phyloP scores from a whole-genome alignment of 2,113 vertebrate genomes.

The Cololabis saira region DNA sequence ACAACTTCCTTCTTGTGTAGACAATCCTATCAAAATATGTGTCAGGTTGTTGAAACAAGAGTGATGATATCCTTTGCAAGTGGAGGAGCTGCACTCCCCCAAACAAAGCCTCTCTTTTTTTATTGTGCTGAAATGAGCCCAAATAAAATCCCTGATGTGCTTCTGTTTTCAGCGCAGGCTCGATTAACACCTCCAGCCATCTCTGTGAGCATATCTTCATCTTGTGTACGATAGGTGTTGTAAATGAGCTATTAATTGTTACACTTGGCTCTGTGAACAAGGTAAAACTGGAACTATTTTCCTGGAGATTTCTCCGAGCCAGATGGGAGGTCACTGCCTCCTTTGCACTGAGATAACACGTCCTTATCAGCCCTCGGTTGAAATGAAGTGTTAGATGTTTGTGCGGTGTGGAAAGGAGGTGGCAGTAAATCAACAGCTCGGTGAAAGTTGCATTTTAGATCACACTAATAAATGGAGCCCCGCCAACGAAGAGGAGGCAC shows the following conservation, averaged over 20 bases:
- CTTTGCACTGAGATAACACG: conserved; percentile 65
- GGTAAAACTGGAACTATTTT: conserved; percentile 42
- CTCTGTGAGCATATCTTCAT: conserved; percentile 8
- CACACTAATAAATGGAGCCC: neutral
- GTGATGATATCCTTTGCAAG: conserved; percentile 71
- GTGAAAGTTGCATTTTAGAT: conserved; percentile 52
- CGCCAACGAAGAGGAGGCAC: conserved; percentile 82
- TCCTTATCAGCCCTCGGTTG: conserved; percentile 66
- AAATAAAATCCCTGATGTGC: no score
- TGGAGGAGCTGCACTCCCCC: conserved; percentile 35
- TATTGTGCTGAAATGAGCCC: conserved; percentile 13
- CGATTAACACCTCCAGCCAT: conserved; percentile 28
- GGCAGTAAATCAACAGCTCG: conserved; percentile 59
- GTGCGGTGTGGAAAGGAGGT: conserved; percentile 48
- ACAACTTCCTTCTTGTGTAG: conserved; percentile 86
- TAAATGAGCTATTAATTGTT: conserved; percentile 41
- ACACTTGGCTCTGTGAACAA: conserved; percentile 40
- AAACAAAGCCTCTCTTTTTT: conserved; percentile 6
- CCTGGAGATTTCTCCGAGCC: conserved; percentile 40
- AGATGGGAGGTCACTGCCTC: conserved; percentile 59
- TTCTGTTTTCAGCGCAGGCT: conserved; percentile 23
- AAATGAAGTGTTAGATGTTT: conserved; percentile 68
- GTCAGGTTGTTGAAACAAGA: conserved; percentile 78
- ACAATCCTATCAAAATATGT: conserved; percentile 78
- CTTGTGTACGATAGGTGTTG: neutral